Base-by-base conservation (phyloP, 2,888 invertebrate genomes). In the Lymantria monacha region DNA sequence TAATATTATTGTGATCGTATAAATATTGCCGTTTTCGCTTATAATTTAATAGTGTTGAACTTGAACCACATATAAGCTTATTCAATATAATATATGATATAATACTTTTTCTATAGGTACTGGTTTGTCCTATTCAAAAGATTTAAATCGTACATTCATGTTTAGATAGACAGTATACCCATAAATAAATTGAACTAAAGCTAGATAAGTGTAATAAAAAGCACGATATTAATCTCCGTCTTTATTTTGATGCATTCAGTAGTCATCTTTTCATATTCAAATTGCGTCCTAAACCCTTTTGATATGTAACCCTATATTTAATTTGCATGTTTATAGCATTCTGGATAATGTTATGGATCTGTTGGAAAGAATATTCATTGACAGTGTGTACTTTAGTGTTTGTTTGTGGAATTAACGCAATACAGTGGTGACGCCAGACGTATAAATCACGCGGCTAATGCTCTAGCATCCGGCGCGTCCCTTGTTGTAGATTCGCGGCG, bases 381-480 rank as follows among this genome's bases (percentile, higher is more conserved):
- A 57, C 53, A 59, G 58, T 61, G 59, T 59, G 48, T 63, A 66
- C 78, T 79, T 76, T 72, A 72, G 79, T 70, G 84, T 85, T n/a
- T 84, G 83, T 85, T 79, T 77, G 76, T 73, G 76, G 83, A 78
- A 82, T 87, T 82, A 86, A 76, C 79, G 77, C 74, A 76, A 72
- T 70, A 78, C 77, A 62, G 63, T 77, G 79, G 75, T 76, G 76
- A 72, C 70, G 79, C 83, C 89, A 91, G 90, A 90, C 89, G 73
- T 81, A 91, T 91, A 91, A 91, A 91, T 91, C 89, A 90, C 72
- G 66, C 61, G 68, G 74, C 79, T 87, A 88, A 89, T 85, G 83
- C 87, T 76, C 74, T 81, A 81, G 83, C 85, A 85, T 89, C 88
- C 89, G 88, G 82, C 76, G 79, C 74, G 81, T 80, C 85, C 83